Base-by-base conservation (phyloP, 1,140 invertebrate genomes). In the Druon quercuslanigerum region DNA sequence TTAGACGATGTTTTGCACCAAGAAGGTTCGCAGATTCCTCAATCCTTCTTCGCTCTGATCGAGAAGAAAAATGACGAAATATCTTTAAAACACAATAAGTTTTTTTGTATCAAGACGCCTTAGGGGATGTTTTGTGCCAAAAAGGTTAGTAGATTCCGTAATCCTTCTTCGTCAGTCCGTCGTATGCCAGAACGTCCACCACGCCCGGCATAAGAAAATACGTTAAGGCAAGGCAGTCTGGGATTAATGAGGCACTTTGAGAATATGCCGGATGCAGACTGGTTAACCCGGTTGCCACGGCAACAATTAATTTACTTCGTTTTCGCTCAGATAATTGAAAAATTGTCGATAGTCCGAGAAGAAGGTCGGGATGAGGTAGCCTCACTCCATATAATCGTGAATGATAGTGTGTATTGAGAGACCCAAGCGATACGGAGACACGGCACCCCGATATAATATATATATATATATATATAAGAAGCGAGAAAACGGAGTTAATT, bases 401-500 rank as follows among this genome's bases (percentile, higher is more conserved):
- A 51, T 51, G 25, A 33, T 33, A 33, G 25, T 33, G 4, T 33
- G 5, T 33, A 33, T 33, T 5, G 25, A 20, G 11, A 77, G 17
- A 46, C 51, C 33, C 25, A 33, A 2, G 25, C 25, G 57, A 72
- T 73, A 25, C 50, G 51, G 71, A 78, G 51, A 80, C 76, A 75
- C 77, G 80, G 80, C 71, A 77, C 79, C 51, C 78, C 40, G 40
- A 46, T 46, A 46, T 33, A 33, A 77, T 52, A 52, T 52, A 19
- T 19, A 82, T 86, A 84, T 86, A n/a, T n/a, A n/a, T n/a, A 25
- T 57, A 82, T 86, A 84, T 86, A 87, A 87, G 85, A 85, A 84
- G 80, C 82, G 85, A 86, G 85, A 84, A 85, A 86, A 85, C 76
- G 79, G 83, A 87, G 86, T 86, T 87, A 87, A 87, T 87, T 87